phyloP scores from a whole-genome alignment of 2,888 invertebrate genomes.

The Diabrotica balteata region DNA sequence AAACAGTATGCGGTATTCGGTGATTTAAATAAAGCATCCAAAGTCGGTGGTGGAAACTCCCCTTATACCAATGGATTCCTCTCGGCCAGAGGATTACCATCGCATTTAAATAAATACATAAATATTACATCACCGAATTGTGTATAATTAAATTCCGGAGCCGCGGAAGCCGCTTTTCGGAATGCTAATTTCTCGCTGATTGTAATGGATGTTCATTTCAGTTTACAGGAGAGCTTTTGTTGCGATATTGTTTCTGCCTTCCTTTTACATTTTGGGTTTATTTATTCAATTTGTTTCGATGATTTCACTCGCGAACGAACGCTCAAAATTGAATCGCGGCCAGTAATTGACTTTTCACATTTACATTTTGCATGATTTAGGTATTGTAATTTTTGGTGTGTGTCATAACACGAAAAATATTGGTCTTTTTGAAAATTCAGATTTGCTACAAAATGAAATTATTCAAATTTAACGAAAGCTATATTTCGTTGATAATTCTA shows the following conservation, averaged over 20 bases:
- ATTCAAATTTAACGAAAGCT: no score
- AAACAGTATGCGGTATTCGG: constrained; percentile 50
- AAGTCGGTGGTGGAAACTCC: constrained; percentile 39
- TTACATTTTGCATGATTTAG: constrained; percentile 18
- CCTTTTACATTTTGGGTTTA: constrained; percentile 46
- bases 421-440: no score
- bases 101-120: constrained; percentile 63
- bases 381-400: constrained; percentile 3
- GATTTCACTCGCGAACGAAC: constrained; percentile 22
- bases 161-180: constrained; percentile 57
- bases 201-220: constrained; percentile 59
- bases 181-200: constrained; percentile 59
- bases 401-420: background rate
- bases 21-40: constrained; percentile 45
- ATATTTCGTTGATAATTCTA: no score
- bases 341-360: constrained; percentile 21
- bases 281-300: constrained; percentile 46
- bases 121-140: constrained; percentile 62
- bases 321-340: constrained; percentile 18
- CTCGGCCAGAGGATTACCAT: constrained; percentile 60
- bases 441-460: no score
- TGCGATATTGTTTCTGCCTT: constrained; percentile 48
- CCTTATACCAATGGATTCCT: constrained; percentile 52
- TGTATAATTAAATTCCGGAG: constrained; percentile 61
- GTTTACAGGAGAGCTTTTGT: constrained; percentile 54